A percentile compares a stretch with the other conserved stretches of the same genome.
phyloP scores from a whole-genome alignment of 2,113 vertebrate species.

The Fregata magnificens region DNA sequence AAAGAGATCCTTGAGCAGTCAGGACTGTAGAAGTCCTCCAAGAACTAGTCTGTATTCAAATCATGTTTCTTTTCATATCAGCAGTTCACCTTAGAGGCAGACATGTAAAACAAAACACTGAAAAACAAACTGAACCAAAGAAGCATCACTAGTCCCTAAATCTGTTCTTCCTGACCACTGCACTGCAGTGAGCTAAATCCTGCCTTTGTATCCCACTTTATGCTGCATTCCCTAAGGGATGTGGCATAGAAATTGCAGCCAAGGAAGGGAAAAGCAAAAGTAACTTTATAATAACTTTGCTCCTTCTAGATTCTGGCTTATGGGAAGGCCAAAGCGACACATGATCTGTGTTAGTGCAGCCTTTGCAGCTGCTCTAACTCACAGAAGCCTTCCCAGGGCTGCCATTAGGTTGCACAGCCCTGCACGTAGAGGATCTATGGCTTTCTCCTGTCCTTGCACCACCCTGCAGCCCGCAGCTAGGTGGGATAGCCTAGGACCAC shows the following conservation, averaged over 20 bases:
- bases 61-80: background rate
- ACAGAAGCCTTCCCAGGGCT: background rate
- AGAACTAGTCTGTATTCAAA: background rate
- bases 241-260: background rate
- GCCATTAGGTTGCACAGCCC: background rate
- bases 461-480: background rate
- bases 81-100: background rate
- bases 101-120: background rate
- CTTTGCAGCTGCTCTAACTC: background rate
- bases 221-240: background rate
- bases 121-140: background rate
- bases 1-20: background rate
- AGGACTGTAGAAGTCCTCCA: background rate
- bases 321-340: background rate
- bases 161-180: background rate
- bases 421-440: too few species aligned
- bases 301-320: background rate
- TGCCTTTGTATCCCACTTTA: background rate
- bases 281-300: background rate
- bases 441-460: background rate
- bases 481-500: background rate
- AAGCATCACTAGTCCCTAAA: background rate
- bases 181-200: background rate
- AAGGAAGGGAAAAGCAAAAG: background rate
- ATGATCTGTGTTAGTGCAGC: fast-evolving